These are phyloP conservation scores for Pinna nobilis DNA, from an alignment of 1,140 invertebrate species.

Conservation along the genomic window DNA sequence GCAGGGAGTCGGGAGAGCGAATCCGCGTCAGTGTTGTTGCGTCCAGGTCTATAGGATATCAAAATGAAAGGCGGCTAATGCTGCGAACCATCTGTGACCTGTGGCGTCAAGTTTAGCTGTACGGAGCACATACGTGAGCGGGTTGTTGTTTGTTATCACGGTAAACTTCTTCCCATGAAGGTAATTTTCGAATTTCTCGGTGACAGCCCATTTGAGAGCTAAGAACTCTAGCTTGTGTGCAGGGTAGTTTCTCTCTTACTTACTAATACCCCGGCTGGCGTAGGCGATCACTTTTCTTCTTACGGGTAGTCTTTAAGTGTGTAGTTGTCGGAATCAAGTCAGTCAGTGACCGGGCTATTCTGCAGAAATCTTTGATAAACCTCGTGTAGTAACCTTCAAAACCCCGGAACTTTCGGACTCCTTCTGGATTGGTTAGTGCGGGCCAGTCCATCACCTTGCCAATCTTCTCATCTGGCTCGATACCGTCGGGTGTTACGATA, in stretches of 20 bases:
- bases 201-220: conserved; percentile 32
- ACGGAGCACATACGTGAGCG: conserved; percentile 37
- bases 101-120: conserved; percentile 29
- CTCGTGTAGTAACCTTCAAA: conserved; percentile 41
- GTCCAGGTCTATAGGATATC: conserved; percentile 34
- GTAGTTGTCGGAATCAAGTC: background rate
- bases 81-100: conserved; percentile 34
- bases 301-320: conserved; percentile 59
- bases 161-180: conserved; percentile 4
- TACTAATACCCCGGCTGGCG: conserved; percentile 21
- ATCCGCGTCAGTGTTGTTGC: conserved; percentile 30
- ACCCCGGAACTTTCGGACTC: conserved; percentile 37
- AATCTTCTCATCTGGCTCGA: conserved; percentile 37
- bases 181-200: conserved; percentile 27
- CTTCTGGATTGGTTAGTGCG: conserved; percentile 8
- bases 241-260: conserved; percentile 33
- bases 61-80: conserved; percentile 26
- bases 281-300: conserved; percentile 44
- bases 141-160: conserved; percentile 42
- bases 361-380: conserved; percentile 19
- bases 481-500: conserved; percentile 24
- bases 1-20: conserved; percentile 23
- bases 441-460: conserved; percentile 19
- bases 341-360: conserved; percentile 23
- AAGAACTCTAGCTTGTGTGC: conserved; percentile 30